A percentile compares a stretch with the other conserved stretches of the same genome.
Evolutionary conservation across 2,797 vertebrate genomes (phyloP).

Genomic region (Bradypodion ventrale): DNA sequence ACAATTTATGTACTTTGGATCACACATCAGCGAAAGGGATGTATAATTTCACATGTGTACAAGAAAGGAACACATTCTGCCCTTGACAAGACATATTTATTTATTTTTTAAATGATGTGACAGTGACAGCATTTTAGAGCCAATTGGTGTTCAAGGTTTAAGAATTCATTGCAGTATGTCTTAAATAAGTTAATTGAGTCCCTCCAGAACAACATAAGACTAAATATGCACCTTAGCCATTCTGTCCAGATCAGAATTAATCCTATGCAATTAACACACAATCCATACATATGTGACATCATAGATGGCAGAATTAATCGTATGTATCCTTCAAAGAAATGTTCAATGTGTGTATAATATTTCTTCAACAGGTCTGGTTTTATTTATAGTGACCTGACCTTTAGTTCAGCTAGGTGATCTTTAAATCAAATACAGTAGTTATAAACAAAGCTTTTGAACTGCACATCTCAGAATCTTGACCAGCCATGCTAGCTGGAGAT

Average conservation of each 20-base stretch:
- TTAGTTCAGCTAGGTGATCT: neutral
- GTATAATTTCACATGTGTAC: conserved; percentile 30
- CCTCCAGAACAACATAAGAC: conserved; percentile 26
- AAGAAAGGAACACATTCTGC: conserved; percentile 44
- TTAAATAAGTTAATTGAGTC: conserved; percentile 54
- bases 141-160: conserved; percentile 65
- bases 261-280: neutral
- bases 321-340: neutral
- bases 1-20: conserved; percentile 39
- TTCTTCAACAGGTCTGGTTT: neutral
- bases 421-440: neutral
- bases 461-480: no score
- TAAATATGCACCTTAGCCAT: conserved; percentile 14
- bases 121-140: conserved; percentile 57
- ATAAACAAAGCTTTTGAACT: no score
- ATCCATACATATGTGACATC: neutral
- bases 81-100: conserved; percentile 59
- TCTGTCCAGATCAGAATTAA: conserved; percentile 28
- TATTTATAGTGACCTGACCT: neutral
- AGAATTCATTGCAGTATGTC: conserved; percentile 58
- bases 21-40: conserved; percentile 47
- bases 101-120: conserved; percentile 58
- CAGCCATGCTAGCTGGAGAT: no score
- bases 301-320: neutral
- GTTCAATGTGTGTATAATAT: neutral